phyloP scores from a whole-genome alignment of 2,113 vertebrate genomes.

The Austrofundulus limnaeus region DNA sequence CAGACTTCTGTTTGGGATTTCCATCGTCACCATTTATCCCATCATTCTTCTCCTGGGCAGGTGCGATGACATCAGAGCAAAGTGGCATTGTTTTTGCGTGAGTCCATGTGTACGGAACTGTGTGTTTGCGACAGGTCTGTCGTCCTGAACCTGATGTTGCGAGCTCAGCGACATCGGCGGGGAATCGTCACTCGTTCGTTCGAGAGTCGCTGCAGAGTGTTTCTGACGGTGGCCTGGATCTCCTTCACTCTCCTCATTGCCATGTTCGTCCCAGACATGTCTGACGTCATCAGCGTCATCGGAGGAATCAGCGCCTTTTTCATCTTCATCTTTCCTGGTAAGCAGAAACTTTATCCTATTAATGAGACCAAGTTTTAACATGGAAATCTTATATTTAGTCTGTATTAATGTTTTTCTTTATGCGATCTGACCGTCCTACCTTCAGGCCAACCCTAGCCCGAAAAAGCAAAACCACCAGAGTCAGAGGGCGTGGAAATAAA shows the following conservation, averaged over 20 bases:
- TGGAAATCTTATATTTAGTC: no score
- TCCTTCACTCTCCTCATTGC: conserved; percentile 81
- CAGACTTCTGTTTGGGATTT: conserved; percentile 88
- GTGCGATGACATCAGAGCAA: conserved; percentile 59
- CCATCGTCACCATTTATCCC: conserved; percentile 92
- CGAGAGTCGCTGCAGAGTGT: conserved; percentile 74
- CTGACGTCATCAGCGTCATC: conserved; percentile 87
- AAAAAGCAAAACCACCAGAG: no score
- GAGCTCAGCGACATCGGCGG: conserved; percentile 43
- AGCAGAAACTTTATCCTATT: background rate
- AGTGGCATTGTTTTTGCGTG: background rate
- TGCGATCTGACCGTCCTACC: no score
- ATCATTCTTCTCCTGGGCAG: conserved; percentile 92
- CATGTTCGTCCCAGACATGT: conserved; percentile 89
- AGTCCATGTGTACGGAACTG: background rate
- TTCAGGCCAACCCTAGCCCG: no score
- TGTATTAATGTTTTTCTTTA: no score
- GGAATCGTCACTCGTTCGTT: conserved; percentile 25
- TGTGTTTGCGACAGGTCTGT: conserved; percentile 81
- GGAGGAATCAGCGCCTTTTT: conserved; percentile 94
- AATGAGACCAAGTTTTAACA: background rate
- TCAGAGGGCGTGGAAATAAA: no score
- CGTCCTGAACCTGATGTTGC: conserved; percentile 81
- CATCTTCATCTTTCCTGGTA: conserved; percentile 97
- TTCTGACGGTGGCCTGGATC: conserved; percentile 87